Base-by-base conservation (phyloP, 2,113 vertebrate genomes). In the Heptranchias perlo region DNA sequence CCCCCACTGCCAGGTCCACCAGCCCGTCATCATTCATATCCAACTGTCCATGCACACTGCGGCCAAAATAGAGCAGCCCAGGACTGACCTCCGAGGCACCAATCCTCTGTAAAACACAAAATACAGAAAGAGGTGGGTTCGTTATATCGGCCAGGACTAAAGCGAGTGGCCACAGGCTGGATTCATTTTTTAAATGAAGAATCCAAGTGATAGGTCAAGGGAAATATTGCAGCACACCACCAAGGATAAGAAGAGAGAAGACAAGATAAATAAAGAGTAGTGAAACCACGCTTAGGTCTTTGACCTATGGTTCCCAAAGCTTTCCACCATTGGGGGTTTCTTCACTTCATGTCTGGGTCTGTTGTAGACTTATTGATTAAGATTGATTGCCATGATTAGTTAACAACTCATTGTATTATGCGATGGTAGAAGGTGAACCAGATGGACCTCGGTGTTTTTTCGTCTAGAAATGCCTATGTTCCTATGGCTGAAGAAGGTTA, bases 21-120 rank as follows among this genome's bases (percentile, higher is more conserved):
- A 99, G 98, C 4, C 98, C 98, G 0, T 99, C 99, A 3, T 98
- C 98, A 0, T 99, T 99, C 97, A 99, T 98, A 96, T 99, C 99
- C 98, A 99, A 97, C 62, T 98, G 97, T 13, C 99, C 99, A 0
- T 99, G 99, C 96, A 99, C 97, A 82, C 98, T 99, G 97, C 98
- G 98, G 47, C 99, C 99, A n/a, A 99, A 99, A 96, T 99, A 99
- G 97, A 97, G 98, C 96, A 99, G 98, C 49, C 98, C 98, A 0
- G 98, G 96, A 0, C 97, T 97, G 35, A 99, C 97, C 94, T 98
- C 97, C 0, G 97, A 97, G 0, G 99, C 99, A 0, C 98, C 97
- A 16, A 99, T 98, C 96, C 99, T 97, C 99, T 99, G 97, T 52
- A 96, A 86, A 35, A 97, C n/a, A 93, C 6, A 16, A 93, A 62